A percentile compares a stretch with the other conserved stretches of the same genome.
phyloP scores from a whole-genome alignment of 2,113 vertebrate species.

The Clinocottus analis region DNA sequence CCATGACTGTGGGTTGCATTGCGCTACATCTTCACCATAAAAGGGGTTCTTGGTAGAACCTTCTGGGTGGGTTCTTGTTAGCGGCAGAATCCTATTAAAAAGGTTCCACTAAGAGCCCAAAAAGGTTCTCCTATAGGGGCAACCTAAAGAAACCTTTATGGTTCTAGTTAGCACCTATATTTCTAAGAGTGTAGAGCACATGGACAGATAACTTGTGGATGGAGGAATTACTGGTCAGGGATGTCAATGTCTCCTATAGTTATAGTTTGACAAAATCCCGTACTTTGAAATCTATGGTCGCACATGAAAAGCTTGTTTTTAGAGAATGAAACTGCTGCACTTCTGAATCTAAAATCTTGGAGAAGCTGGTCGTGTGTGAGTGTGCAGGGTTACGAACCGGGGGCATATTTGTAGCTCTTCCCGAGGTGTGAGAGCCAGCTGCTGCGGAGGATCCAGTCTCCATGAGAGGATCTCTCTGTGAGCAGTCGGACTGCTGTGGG shows the following conservation, averaged over 20 bases:
- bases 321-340: not conserved
- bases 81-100: too few relatives aligned
- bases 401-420: constrained; percentile 83
- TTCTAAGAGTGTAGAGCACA: not conserved
- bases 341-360: not conserved
- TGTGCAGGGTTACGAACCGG: constrained; percentile 67
- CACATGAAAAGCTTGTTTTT: not conserved
- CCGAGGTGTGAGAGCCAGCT: constrained; percentile 92
- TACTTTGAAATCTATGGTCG: not conserved
- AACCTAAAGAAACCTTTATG: not conserved
- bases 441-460: constrained; percentile 93
- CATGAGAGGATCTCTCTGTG: constrained; percentile 89
- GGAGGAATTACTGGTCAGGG: not conserved
- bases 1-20: too few relatives aligned
- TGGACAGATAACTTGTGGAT: too few relatives aligned
- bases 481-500: constrained; percentile 88
- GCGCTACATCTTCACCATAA: too few relatives aligned
- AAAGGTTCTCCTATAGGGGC: too few relatives aligned
- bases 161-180: not conserved
- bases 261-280: not conserved
- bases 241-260: not conserved
- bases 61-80: too few relatives aligned
- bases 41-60: too few relatives aligned
- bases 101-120: too few relatives aligned
- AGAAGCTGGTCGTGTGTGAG: not conserved